Conservation (phyloP, 1,140 invertebrate species). For the Parasteatoda tepidariorum region DNA sequence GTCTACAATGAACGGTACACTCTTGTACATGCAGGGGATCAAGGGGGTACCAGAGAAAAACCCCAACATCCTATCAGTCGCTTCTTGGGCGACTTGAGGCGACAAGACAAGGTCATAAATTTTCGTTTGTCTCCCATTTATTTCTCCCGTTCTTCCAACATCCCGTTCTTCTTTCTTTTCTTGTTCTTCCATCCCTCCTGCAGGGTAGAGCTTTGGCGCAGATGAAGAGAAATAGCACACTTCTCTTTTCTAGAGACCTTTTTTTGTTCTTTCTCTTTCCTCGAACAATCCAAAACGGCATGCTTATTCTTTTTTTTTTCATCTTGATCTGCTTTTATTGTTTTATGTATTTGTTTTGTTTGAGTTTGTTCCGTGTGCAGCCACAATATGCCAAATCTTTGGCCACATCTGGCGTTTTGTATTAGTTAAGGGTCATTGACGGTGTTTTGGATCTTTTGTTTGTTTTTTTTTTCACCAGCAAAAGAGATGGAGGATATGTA, state of each 20-base stretch:
- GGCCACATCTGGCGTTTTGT: conserved; percentile 31
- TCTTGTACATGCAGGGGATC: background rate
- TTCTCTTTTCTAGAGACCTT: conserved; percentile 8
- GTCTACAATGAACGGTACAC: background rate
- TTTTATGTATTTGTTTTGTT: conserved; percentile 1
- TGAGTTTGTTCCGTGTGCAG: background rate
- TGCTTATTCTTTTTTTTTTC: background rate
- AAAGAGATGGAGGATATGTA: background rate
- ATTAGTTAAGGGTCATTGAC: conserved; percentile 53
- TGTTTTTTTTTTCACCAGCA: too few species aligned
- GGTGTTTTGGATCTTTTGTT: conserved; percentile 9
- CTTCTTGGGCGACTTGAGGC: conserved; percentile 29
- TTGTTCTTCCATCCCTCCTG: background rate
- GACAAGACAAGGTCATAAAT: conserved; percentile 55
- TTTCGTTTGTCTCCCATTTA: conserved; percentile 56
- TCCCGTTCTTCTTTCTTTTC: background rate
- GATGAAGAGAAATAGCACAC: conserved; percentile 48
- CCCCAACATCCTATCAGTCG: conserved; percentile 43
- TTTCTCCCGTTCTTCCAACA: background rate
- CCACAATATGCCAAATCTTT: conserved; percentile 35
- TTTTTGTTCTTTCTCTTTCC: background rate
- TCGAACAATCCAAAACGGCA: conserved; percentile 9
- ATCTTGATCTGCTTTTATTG: background rate
- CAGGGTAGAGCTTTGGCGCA: conserved; percentile 15
- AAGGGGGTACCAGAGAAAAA: background rate